Base-by-base conservation (phyloP, 2,888 invertebrate genomes). In the Leucophenga montana region DNA sequence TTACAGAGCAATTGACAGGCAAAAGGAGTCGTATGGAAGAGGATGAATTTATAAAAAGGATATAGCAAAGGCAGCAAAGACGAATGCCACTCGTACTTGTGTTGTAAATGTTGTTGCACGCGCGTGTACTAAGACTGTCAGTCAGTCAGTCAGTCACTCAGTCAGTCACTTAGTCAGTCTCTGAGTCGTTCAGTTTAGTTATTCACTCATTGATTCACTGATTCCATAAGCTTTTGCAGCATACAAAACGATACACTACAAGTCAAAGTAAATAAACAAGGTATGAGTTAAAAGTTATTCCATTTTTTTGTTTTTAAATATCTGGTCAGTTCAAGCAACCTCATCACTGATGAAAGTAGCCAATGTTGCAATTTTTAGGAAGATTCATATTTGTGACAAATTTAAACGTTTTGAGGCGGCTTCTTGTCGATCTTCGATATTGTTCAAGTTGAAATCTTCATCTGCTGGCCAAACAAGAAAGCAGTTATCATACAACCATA, bases 1-100 rank as follows among this genome's bases (percentile, higher is more conserved):
- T 84, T 83, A 83, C 80, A 84, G 84, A 84, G 11, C n/a, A 84
- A 84, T 82, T 80, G 84, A 82, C 69, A 80, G 20, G 33, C 39
- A 39, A 56, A 14, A 33, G 39, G 46, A 50, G 9, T 8, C 46
- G 20, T 22, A 27, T 1, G 6, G 31, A 1, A 56, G 48, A 9
- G 9, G 27, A 27, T 27, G 27, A 27, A 27, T 27, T 27, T 27
- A 4, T 27, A 27, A 27, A 4, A 27, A 27, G 4, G 14, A 46
- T 4, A 48, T 13, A 5, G 22, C 2, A 62, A n/a, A n/a, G 4
- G 61, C 13, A 20, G 59, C 57, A 27, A n/a, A n/a, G n/a, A n/a
- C n/a, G n/a, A n/a, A n/a, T n/a, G n/a, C n/a, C n/a, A n/a, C n/a
- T n/a, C 4, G 27, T 27, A 27, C 27, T 27, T 27, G 27, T 27